These are phyloP conservation scores for Drosophila borborema DNA, from an alignment of 2,888 invertebrate genomes.

Conservation along the genomic window DNA sequence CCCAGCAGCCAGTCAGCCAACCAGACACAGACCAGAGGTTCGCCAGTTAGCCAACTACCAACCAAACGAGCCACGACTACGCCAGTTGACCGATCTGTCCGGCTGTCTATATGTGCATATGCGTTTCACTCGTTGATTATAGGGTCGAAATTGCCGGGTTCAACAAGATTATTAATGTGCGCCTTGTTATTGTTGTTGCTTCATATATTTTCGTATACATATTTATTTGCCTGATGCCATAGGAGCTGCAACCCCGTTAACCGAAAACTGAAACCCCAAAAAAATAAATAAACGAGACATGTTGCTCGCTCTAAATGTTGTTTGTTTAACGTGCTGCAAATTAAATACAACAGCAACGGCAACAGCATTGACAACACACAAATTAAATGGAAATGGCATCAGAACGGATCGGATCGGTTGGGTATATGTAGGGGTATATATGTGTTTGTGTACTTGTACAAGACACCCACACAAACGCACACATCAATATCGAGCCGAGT, in stretches of 20 bases:
- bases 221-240: constrained; percentile 18
- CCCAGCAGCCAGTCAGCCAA: constrained; percentile 11
- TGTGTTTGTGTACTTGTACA: constrained; percentile 3
- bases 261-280: constrained; percentile 59
- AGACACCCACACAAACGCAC: constrained; percentile 28
- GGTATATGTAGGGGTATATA: not conserved
- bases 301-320: constrained; percentile 66
- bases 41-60: constrained; percentile 23
- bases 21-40: constrained; percentile 1
- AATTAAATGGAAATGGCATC: constrained; percentile 57
- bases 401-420: not conserved
- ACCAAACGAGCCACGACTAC: constrained; percentile 62
- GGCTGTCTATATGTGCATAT: constrained; percentile 74
- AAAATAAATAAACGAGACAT: constrained; percentile 31
- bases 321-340: constrained; percentile 78
- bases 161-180: constrained; percentile 80
- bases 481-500: constrained; percentile 39
- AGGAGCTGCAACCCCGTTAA: constrained; percentile 46
- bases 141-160: constrained; percentile 80
- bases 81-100: constrained; percentile 46
- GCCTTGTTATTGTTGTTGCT: constrained; percentile 59
- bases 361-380: constrained; percentile 60
- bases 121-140: constrained; percentile 80
- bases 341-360: constrained; percentile 52
- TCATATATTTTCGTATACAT: constrained; percentile 13